These are phyloP conservation scores for Paelopatides confundens DNA, from an alignment of 53 echinoderm and acorn worm species.

Conservation along the genomic window DNA sequence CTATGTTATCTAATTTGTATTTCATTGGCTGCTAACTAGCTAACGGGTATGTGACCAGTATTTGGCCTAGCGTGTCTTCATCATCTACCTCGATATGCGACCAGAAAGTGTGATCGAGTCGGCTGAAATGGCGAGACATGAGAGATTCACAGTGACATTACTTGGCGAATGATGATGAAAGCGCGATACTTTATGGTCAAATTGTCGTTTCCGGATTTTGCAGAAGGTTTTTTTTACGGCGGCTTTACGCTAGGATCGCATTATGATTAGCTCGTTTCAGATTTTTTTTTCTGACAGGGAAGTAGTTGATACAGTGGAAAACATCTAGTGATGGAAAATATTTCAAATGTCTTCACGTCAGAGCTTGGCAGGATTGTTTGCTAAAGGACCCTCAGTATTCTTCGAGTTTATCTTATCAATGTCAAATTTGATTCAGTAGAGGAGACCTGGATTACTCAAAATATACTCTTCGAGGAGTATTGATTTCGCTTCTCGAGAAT, in stretches of 20 bases:
- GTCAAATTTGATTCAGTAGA: not conserved
- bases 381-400: not conserved
- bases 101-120: not conserved
- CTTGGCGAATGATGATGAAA: not conserved
- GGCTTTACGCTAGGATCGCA: not conserved
- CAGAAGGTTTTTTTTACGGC: not conserved
- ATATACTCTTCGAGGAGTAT: not conserved
- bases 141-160: not conserved
- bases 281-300: not conserved
- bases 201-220: not conserved
- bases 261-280: not conserved
- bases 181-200: not conserved
- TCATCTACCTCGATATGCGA: not conserved
- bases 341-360: not conserved
- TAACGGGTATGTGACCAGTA: slow-evolving; percentile 7
- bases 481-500: slow-evolving; percentile 23
- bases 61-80: not conserved
- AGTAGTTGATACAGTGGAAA: not conserved
- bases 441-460: slow-evolving; percentile 27
- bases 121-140: not conserved
- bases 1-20: slow-evolving; percentile 37
- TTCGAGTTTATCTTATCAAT: not conserved
- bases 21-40: slow-evolving; percentile 45
- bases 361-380: not conserved
- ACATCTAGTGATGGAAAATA: not conserved